Evolutionary conservation across 1,140 invertebrate genomes (phyloP), one percentile per base, ranked within the genome.

Genomic region (Zaprionus camerounensis): DNA sequence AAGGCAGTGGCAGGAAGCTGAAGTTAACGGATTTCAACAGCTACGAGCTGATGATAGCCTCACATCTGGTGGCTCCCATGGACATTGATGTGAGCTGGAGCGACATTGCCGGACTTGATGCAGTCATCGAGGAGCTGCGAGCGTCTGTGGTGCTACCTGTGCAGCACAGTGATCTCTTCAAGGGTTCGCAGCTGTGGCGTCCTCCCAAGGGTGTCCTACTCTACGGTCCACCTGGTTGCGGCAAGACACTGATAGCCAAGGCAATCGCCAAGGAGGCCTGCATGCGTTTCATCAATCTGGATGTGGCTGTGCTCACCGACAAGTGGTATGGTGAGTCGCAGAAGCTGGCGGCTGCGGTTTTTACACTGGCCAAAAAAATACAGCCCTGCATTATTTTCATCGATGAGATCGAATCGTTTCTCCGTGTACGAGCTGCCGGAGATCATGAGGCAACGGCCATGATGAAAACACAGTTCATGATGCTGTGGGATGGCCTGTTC

Each of bases 271-370:
- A 96, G 92, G 98, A 98, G 93, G 97, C 97, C 2, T 96, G 96
- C 79, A 98, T 97, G 81, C 95, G 97, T 80, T 99, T 99, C 93
- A 98, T 99, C 64, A 99, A 99, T 93, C 93, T 99, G 61, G 97
- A 98, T 92, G 95, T 98, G 2, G 97, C 98, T 1, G 95, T 98
- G 56, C 93, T 99, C 5, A 99, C 98, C 24, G 98, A 99, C 93
- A 99, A 99, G 93, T 99, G 98, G 98, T 99, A 98, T 81, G 99
- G 99, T 11, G 99, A 99, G 93, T 99, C 98, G 74, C 98, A 99
- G 93, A 99, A 99, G 93, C 93, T 99, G 57, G 97, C 98, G 11
- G 95, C 97, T 4, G 98, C 98, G 22, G 97, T 99, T 0, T 99
- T 99, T 93, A 97, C 97, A 13, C 93, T 99, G 46, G 98, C 98